These are phyloP conservation scores for Eulithis prunata DNA, from an alignment of 2,888 invertebrate species.

Conservation along the genomic window DNA sequence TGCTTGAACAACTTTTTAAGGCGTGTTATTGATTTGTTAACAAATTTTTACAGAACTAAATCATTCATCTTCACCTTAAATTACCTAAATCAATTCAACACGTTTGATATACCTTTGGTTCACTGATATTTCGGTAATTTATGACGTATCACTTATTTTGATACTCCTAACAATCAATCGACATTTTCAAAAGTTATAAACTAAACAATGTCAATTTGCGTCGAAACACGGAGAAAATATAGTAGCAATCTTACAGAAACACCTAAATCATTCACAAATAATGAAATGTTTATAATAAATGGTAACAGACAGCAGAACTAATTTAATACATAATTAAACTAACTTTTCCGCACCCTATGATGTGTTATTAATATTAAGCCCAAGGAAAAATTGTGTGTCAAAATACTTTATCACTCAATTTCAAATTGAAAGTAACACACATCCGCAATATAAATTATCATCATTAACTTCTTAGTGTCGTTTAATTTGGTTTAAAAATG, in stretches of 20 bases:
- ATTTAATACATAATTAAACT: conserved; percentile 11
- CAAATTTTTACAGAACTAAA: not conserved
- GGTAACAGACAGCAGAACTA: conserved; percentile 33
- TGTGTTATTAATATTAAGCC: conserved; percentile 4
- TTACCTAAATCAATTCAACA: conserved; percentile 36
- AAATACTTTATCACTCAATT: conserved; percentile 11
- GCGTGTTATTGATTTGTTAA: conserved; percentile 25
- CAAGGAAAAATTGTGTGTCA: not conserved
- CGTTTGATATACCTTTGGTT: conserved; percentile 41
- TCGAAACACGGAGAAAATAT: conserved; percentile 14
- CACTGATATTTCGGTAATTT: conserved; percentile 34
- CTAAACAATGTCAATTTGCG: conserved; percentile 3
- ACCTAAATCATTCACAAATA: conserved; percentile 31
- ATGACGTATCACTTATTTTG: conserved; percentile 33
- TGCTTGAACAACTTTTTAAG: conserved; percentile 17
- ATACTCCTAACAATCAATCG: conserved; percentile 9
- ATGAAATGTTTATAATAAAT: conserved; percentile 32
- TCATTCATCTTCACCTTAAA: conserved; percentile 23
- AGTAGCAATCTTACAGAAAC: conserved; percentile 25
- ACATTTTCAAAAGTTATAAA: conserved; percentile 10
- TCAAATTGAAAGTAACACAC: conserved; percentile 10
- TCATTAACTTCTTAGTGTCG: conserved; percentile 22
- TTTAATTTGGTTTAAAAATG: conserved; percentile 24
- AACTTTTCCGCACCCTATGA: conserved; percentile 12
- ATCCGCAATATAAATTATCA: conserved; percentile 14